Base-by-base conservation (phyloP, 2,888 invertebrate genomes). In the Acrobasis consociella region DNA sequence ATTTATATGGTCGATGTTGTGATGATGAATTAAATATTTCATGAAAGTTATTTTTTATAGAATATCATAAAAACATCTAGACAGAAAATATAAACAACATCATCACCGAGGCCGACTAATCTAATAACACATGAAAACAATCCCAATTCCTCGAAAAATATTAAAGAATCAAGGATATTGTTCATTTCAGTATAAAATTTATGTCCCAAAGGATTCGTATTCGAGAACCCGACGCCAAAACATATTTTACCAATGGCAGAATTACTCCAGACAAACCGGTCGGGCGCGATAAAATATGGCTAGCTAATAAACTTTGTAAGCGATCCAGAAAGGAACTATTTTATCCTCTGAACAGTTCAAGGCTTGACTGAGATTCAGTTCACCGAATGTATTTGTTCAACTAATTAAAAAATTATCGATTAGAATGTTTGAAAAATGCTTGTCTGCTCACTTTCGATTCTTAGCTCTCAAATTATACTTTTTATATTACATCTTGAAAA, bases 261-360 rank as follows among this genome's bases (percentile, higher is more conserved):
- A 60, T 60, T 51, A 60, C 60, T 60, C 49, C 60, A 60, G 60
- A 60, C 60, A 60, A 60, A 60, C 60, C 60, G 51, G 60, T 60
- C 51, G 50, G 60, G 60, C 60, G 60, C 60, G 60, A 60, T 60
- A 60, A 60, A 50, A 60, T 60, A 60, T 60, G 60, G 60, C 51
- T 39, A 51, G 60, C 60, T 60, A 60, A 60, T 60, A 60, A 60
- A 60, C 60, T 51, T 59, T 59, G 59, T 51, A 60, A 60, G 60
- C 60, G 60, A 60, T 60, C 60, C 51, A 51, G 51, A 51, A 60
- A 60, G 60, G 50, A 60, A 60, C 60, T 60, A 60, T 60, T 60
- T 60, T 60, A 60, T 60, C 60, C 60, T 42, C 42, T 60, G 60
- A 60, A 50, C 51, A 17, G 51, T 51, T 51, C 16, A 49, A 46